Evolutionary conservation across 2,113 vertebrate genomes (phyloP).

Genomic region (Hystrix brachyura): DNA sequence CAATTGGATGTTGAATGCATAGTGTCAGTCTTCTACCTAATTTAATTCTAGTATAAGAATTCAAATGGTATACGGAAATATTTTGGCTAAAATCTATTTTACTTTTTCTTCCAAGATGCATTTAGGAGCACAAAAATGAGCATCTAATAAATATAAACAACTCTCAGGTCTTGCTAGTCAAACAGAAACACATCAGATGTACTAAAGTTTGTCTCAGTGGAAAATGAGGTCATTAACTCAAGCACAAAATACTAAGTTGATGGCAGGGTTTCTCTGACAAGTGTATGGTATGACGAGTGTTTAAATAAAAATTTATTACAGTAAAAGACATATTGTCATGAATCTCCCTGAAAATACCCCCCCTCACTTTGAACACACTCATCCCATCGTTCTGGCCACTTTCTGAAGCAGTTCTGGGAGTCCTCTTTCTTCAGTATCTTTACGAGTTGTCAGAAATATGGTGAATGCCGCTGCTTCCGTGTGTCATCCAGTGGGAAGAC

Average conservation of each 20-base stretch:
- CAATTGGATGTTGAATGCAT: neutral
- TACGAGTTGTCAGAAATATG: neutral
- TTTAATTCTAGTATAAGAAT: neutral
- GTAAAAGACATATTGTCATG: neutral
- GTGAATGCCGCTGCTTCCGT: neutral
- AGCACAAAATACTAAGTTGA: neutral
- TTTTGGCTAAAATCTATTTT: neutral
- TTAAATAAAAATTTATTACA: neutral
- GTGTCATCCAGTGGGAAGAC: neutral
- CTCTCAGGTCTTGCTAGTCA: slow-evolving; percentile 7
- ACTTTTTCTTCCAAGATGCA: neutral
- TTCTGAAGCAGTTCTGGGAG: neutral
- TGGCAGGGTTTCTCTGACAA: neutral
- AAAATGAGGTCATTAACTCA: neutral
- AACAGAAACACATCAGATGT: neutral
- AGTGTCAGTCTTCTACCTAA: neutral
- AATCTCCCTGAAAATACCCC: neutral
- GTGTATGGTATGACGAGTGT: neutral
- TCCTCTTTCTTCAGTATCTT: neutral
- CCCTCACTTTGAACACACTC: neutral
- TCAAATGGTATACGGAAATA: neutral
- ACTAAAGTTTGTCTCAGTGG: neutral
- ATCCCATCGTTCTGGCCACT: neutral
- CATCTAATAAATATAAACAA: neutral
- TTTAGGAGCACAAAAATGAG: neutral